Evolutionary conservation across 2,888 invertebrate genomes (phyloP).

Genomic region (Chrysodeixis includens): DNA sequence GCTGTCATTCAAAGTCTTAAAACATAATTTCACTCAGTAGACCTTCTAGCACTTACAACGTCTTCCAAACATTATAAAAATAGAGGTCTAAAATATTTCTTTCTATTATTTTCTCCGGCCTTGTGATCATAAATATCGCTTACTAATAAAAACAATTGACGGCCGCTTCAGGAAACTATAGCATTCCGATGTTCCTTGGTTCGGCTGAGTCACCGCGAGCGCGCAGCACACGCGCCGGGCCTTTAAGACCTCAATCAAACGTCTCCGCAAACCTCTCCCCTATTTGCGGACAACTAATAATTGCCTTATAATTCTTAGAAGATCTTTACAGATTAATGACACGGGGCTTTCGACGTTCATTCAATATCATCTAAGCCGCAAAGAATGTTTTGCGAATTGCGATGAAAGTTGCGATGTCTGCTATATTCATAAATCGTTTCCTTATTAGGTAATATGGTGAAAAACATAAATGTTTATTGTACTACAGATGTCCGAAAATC

Average conservation of each 20-base stretch:
- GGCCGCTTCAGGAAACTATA: constrained; percentile 77
- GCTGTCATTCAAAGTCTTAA: background rate
- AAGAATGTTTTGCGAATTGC: constrained; percentile 31
- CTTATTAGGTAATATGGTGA: background rate
- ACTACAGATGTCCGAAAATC: constrained; percentile 12
- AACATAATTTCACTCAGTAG: too few relatives aligned
- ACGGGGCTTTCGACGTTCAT: constrained; percentile 32
- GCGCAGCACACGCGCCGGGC: constrained; percentile 36
- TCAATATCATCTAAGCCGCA: constrained; percentile 32
- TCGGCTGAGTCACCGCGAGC: constrained; percentile 64
- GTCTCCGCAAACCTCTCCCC: constrained; percentile 43
- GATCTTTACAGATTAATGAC: constrained; percentile 48
- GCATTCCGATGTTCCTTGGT: constrained; percentile 80
- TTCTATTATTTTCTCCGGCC: constrained; percentile 12
- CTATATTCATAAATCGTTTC: constrained; percentile 5
- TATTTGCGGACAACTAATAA: constrained; percentile 59
- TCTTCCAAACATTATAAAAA: too few relatives aligned
- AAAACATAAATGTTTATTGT: background rate
- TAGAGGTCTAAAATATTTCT: background rate
- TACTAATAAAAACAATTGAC: constrained; percentile 62
- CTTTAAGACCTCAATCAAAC: constrained; percentile 55
- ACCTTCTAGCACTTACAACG: background rate
- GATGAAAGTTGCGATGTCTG: constrained; percentile 27
- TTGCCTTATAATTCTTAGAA: constrained; percentile 59
- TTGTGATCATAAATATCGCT: constrained; percentile 34